Conservation (phyloP, 2,888 invertebrate species). For the Oscheius sp. region DNA sequence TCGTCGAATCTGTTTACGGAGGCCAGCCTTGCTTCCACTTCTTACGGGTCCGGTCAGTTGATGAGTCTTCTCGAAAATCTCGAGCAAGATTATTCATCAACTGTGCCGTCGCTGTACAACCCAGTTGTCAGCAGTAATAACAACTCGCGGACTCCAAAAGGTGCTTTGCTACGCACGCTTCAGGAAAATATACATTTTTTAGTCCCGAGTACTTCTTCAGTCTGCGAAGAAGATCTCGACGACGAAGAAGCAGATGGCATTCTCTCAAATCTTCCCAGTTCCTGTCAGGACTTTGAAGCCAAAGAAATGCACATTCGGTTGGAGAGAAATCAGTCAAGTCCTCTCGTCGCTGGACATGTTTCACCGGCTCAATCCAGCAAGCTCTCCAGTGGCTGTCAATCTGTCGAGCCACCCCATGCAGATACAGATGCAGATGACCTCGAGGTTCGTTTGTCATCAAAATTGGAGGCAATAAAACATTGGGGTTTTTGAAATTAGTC, state of each 20-base stretch:
- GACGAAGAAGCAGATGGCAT: slow-evolving; percentile 29
- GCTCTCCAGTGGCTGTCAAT: slow-evolving; percentile 20
- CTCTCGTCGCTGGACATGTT: slow-evolving; percentile 8
- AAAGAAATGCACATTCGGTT: slow-evolving; percentile 29
- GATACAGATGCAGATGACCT: slow-evolving; percentile 21
- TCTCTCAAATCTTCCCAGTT: slow-evolving; percentile 27
- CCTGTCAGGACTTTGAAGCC: slow-evolving; percentile 27
- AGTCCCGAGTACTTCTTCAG: slow-evolving; percentile 31
- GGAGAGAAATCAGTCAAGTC: slow-evolving; percentile 30
- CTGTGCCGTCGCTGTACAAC: slow-evolving; percentile 27
- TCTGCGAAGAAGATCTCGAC: slow-evolving; percentile 26
- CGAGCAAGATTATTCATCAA: slow-evolving; percentile 12
- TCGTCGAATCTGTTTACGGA: slow-evolving; percentile 25
- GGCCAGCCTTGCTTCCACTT: slow-evolving; percentile 19
- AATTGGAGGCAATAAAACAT: no score
- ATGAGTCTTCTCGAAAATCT: slow-evolving; percentile 4
- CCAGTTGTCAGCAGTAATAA: slow-evolving; percentile 23
- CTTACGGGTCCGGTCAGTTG: slow-evolving; percentile 31
- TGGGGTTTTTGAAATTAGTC: not conserved
- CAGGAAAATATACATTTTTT: not conserved
- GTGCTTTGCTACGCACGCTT: not conserved
- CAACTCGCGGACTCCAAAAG: slow-evolving; percentile 29
- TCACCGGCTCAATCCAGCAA: slow-evolving; percentile 25
- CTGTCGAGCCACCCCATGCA: slow-evolving; percentile 21
- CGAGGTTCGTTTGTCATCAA: slow-evolving; percentile 1